A percentile compares a stretch with the other conserved stretches of the same genome.
Conservation (phyloP, 2,113 vertebrate genomes). For the Microcebus lehilahytsara region DNA sequence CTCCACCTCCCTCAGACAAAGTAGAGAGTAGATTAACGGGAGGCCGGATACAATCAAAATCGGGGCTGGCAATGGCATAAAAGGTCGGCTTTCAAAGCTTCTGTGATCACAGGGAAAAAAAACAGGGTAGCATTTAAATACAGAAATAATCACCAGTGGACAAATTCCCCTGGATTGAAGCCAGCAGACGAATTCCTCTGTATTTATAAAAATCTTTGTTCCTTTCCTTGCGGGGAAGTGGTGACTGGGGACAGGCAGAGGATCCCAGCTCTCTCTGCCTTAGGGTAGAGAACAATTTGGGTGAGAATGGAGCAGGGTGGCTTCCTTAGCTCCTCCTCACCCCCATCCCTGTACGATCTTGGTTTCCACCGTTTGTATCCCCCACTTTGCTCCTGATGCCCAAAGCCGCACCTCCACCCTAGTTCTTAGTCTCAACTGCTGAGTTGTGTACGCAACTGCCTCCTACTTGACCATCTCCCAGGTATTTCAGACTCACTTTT, state of each 20-base stretch:
- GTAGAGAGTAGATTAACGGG: neutral
- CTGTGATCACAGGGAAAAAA: neutral
- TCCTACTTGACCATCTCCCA: neutral
- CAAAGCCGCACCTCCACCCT: neutral
- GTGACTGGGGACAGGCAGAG: neutral
- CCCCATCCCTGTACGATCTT: neutral
- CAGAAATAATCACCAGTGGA: neutral
- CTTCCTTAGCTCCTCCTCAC: neutral
- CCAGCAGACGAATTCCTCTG: no score
- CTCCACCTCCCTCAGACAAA: neutral
- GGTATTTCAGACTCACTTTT: neutral
- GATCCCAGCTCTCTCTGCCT: neutral
- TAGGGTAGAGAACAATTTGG: neutral
- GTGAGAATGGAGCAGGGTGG: neutral
- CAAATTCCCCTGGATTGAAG: neutral
- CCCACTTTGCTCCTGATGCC: neutral
- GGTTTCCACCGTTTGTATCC: neutral
- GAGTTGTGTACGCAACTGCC: neutral
- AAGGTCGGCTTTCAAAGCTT: neutral
- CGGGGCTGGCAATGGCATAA: neutral
- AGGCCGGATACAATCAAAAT: neutral
- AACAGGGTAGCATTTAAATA: neutral
- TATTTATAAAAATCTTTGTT: neutral
- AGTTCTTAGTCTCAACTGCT: neutral
- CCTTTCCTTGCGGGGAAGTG: neutral